Percentiles rank a stretch among this genome's conserved stretches.
phyloP scores from a whole-genome alignment of 1,140 invertebrate species.

The Drosophila lowei region DNA sequence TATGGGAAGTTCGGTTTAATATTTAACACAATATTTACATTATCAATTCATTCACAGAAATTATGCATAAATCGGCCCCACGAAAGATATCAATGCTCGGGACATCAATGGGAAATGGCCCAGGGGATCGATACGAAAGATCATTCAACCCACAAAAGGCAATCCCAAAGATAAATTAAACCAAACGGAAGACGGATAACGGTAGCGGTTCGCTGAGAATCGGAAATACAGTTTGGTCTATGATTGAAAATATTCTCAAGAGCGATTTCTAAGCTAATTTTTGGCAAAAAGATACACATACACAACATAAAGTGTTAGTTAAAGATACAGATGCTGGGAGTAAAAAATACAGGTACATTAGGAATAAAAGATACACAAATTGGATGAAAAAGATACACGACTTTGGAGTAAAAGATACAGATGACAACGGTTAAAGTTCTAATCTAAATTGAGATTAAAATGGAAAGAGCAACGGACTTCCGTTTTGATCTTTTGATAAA shows the following conservation, averaged over 20 bases:
- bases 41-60: slow-evolving; percentile 35
- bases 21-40: slow-evolving; percentile 46
- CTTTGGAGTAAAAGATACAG: too few relatives aligned
- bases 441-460: too few relatives aligned
- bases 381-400: too few relatives aligned
- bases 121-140: slow-evolving; percentile 15
- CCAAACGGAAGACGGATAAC: background rate
- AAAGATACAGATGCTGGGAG: background rate
- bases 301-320: background rate
- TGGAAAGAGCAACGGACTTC: too few relatives aligned
- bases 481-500: too few relatives aligned
- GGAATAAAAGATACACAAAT: too few relatives aligned
- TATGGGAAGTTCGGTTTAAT: slow-evolving; percentile 74
- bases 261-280: background rate
- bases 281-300: slow-evolving; percentile 21
- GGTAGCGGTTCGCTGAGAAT: slow-evolving; percentile 2
- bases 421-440: too few relatives aligned
- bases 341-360: background rate
- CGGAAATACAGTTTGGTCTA: slow-evolving; percentile 26
- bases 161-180: background rate
- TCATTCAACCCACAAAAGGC: slow-evolving; percentile 39
- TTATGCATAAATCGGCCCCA: slow-evolving; percentile 40
- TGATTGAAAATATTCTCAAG: slow-evolving; percentile 17
- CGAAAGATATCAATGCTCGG: slow-evolving; percentile 2
- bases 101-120: slow-evolving; percentile 61